Base-by-base conservation (phyloP, 2,113 vertebrate species). In the Myiozetetes cayanensis region DNA sequence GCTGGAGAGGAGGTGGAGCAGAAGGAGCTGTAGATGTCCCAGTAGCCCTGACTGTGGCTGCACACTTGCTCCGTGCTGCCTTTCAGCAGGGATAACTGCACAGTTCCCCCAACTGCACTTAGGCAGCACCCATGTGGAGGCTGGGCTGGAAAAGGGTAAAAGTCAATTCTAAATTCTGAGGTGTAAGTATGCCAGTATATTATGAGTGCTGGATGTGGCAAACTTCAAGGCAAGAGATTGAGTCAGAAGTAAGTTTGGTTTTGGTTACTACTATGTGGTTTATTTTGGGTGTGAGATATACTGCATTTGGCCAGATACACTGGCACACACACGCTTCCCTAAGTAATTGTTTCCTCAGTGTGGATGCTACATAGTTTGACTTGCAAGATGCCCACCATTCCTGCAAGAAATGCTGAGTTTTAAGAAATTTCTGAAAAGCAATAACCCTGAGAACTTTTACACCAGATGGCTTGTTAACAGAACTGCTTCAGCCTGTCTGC, bases 401-500 rank as follows among this genome's bases (percentile, higher is more conserved):
- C 35, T 68, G 14, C 30, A 94, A 46, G 63, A 95, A 94, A 80
- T 74, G 27, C 35, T 67, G 68, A 89, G 37, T 74, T 66, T 73
- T 50, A 62, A 86, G 72, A 79, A 25, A 44, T 56, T 76, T 95
- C 37, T 88, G 66, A 62, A 90, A 86, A 74, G 33, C 46, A 66
- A 15, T 30, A 55, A 62, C 58, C 37, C 41, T 5, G 9, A 55
- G 58, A 94, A 66, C 35, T 81, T 89, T 50, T 41, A 82, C 16
- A 82, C 73, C 66, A 94, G 81, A 80, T 41, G 79, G 71, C 30
- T 93, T 89, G 41, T 87, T 93, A 95, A 68, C n/a, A 19, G 53
- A 82, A 79, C 1, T 10, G 61, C 22, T 72, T 80, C 55, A 77
- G 72, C 43, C 76, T 63, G 47, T 47, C 73, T 68, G 67, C 55